Evolutionary conservation across 2,113 vertebrate genomes (phyloP).

Genomic region (Cyprinus carpio): DNA sequence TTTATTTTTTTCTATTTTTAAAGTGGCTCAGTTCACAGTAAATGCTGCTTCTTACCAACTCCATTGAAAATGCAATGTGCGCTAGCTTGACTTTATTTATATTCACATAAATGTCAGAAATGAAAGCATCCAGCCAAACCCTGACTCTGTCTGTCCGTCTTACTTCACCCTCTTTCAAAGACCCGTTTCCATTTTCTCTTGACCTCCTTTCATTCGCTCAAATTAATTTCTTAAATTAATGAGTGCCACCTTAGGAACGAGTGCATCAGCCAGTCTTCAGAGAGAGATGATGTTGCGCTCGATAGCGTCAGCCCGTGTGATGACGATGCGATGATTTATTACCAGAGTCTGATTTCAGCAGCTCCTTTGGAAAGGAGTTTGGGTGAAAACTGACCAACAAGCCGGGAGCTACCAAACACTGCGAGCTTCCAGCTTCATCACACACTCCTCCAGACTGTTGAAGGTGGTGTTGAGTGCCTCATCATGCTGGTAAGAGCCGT

Average conservation of each 20-base stretch:
- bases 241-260: conserved; percentile 57
- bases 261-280: conserved; percentile 15
- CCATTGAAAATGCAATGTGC: too few relatives aligned
- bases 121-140: background rate
- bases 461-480: conserved; percentile 71
- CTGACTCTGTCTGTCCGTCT: conserved; percentile 44
- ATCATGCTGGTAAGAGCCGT: conserved; percentile 71
- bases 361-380: background rate
- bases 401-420: background rate
- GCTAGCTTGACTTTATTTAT: too few relatives aligned
- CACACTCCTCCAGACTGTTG: conserved; percentile 55
- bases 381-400: background rate
- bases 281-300: background rate
- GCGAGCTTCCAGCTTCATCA: conserved; percentile 64
- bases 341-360: background rate
- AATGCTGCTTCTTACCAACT: too few relatives aligned
- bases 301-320: too few relatives aligned
- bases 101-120: background rate
- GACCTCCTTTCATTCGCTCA: conserved; percentile 72
- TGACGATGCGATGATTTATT: too few relatives aligned
- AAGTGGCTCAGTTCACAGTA: too few relatives aligned
- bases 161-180: conserved; percentile 59
- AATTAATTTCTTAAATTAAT: conserved; percentile 77
- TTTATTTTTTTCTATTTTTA: too few relatives aligned
- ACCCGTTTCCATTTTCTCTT: conserved; percentile 64